Base-by-base conservation (phyloP, 2,888 invertebrate species). In the Meta bourneti region DNA sequence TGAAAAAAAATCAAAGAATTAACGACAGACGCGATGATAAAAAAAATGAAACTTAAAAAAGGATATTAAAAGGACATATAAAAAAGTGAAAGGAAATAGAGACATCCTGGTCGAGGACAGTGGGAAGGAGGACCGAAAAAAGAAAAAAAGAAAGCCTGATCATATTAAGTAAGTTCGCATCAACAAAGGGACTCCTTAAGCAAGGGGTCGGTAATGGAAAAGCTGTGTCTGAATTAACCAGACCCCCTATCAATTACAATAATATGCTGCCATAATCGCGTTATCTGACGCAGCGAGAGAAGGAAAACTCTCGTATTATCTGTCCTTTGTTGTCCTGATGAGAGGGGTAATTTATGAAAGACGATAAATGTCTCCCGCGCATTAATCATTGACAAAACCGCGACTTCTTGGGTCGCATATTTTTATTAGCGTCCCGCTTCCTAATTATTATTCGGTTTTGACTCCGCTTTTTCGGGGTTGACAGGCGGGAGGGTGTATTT, bases 201-300 rank as follows among this genome's bases (percentile, higher is more conserved):
- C 81, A 34, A 80, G 70, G 75, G 13, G 89, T 81, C 49, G 34
- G 91, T 93, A 91, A 92, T 92, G 92, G 92, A 92, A 92, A 92
- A 92, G 92, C 81, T 90, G 92, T 92, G 92, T 92, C 74, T 82
- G 89, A 92, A 92, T 90, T 90, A 90, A 84, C 92, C 91, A 89
- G 85, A 70, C 92, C 85, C 84, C 85, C 89, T 88, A 92, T 92
- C 92, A 92, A 92, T 92, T 92, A 92, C 89, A 92, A 92, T 92
- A 92, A 92, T 92, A 89, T 81, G 75, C 81, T 86, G 89, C 85
- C 89, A 85, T 92, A 92, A 92, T 92, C 89, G 84, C 77, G 92
- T 92, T 92, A 92, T 92, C 88, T 74, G 84, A 82, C 77, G 82
- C 51, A 72, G 34, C 34, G 51, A 69, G 74, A 90, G 54, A 90